A percentile compares a stretch with the other conserved stretches of the same genome.
phyloP scores from a whole-genome alignment of 2,113 vertebrate genomes.

The Melanostigma gelatinosum region DNA sequence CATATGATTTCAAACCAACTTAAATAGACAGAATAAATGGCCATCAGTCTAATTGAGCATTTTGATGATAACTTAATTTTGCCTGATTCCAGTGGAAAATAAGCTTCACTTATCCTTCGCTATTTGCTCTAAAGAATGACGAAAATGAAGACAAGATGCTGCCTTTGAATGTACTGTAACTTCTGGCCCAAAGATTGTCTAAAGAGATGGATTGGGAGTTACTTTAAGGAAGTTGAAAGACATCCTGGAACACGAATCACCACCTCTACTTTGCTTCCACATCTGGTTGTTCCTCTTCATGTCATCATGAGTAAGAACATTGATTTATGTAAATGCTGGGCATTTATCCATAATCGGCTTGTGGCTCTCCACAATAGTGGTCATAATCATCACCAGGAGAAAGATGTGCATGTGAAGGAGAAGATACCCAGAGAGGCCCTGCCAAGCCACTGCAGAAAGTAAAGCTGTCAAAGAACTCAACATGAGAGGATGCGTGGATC shows the following conservation, averaged over 20 bases:
- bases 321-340: constrained; percentile 59
- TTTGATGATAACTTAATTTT: not conserved
- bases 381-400: constrained; percentile 38
- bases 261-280: constrained; percentile 39
- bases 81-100: constrained; percentile 17
- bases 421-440: constrained; percentile 28
- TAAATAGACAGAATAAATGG: not conserved
- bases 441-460: constrained; percentile 28
- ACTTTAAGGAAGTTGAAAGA: constrained; percentile 54
- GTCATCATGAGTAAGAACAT: constrained; percentile 49
- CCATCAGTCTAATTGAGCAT: not conserved
- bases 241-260: constrained; percentile 57
- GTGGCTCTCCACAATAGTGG: constrained; percentile 48
- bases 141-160: constrained; percentile 23
- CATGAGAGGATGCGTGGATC: constrained; percentile 29
- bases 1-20: not conserved
- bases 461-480: constrained; percentile 41
- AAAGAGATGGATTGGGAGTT: constrained; percentile 44
- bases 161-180: constrained; percentile 1
- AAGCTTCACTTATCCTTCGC: not conserved
- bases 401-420: constrained; percentile 36
- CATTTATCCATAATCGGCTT: constrained; percentile 50
- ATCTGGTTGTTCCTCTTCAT: constrained; percentile 64
- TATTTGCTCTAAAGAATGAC: not conserved
- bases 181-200: constrained; percentile 11